Conservation (phyloP, 2,888 invertebrate genomes). For the Nomada fucata region DNA sequence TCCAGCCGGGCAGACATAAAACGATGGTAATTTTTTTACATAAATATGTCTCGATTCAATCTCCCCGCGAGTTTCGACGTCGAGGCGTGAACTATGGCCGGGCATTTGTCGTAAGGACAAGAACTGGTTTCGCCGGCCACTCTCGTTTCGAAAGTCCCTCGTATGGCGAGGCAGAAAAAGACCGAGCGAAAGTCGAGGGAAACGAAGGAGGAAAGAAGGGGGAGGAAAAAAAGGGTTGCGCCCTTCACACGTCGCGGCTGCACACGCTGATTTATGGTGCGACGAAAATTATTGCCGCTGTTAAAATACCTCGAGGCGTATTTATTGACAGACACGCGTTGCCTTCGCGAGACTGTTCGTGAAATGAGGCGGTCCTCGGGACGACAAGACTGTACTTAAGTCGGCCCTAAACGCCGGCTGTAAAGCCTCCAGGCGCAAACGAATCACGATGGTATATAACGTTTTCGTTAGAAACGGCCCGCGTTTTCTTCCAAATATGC, state of each 20-base stretch:
- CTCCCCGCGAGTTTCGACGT: neutral
- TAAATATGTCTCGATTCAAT: conserved; percentile 19
- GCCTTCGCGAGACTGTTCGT: conserved; percentile 37
- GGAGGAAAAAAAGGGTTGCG: conserved; percentile 34
- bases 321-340: conserved; percentile 73
- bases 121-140: conserved; percentile 43
- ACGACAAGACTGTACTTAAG: conserved; percentile 66
- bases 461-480: conserved; percentile 35
- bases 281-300: conserved; percentile 77
- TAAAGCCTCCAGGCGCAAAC: conserved; percentile 58
- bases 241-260: conserved; percentile 58
- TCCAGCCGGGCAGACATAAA: neutral
- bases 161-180: conserved; percentile 19
- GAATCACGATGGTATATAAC: conserved; percentile 43
- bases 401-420: conserved; percentile 59
- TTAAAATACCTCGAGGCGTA: conserved; percentile 71
- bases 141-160: conserved; percentile 39
- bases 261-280: conserved; percentile 70
- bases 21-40: neutral
- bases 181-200: conserved; percentile 2
- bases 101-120: conserved; percentile 22
- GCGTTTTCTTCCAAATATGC: conserved; percentile 53
- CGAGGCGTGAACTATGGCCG: conserved; percentile 18
- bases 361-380: conserved; percentile 54
- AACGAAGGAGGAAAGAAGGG: neutral